Evolutionary conservation across 2,888 invertebrate species (phyloP).

Genomic region (Sinotaia quadrata): DNA sequence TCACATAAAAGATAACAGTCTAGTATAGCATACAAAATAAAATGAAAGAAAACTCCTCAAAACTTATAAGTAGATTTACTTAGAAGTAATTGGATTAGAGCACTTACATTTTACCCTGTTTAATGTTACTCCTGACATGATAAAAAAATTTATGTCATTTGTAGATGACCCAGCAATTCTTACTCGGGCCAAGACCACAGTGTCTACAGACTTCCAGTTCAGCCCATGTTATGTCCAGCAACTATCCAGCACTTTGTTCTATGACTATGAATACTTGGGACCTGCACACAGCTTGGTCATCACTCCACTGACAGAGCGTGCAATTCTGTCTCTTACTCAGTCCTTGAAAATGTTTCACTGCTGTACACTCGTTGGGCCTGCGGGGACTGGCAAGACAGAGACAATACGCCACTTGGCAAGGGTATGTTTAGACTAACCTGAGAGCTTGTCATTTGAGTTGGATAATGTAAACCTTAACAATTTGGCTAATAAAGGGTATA

Average conservation of each 20-base stretch:
- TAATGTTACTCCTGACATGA: too few relatives aligned
- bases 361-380: conserved; percentile 66
- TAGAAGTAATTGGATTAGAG: too few relatives aligned
- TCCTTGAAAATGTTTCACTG: conserved; percentile 67
- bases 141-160: too few relatives aligned
- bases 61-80: too few relatives aligned
- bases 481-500: too few relatives aligned
- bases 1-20: too few relatives aligned
- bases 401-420: conserved; percentile 65
- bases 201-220: conserved; percentile 67
- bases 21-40: too few relatives aligned
- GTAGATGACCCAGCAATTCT: too few relatives aligned
- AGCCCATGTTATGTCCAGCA: conserved; percentile 66
- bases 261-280: conserved; percentile 69
- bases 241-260: conserved; percentile 61
- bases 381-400: conserved; percentile 67
- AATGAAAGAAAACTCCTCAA: too few relatives aligned
- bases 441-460: not conserved
- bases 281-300: conserved; percentile 58
- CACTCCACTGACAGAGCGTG: conserved; percentile 69
- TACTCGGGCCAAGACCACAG: conserved; percentile 59
- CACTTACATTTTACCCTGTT: too few relatives aligned
- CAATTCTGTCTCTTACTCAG: conserved; percentile 65
- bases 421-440: conserved; percentile 46
- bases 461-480: too few relatives aligned